Evolutionary conservation across 2,113 vertebrate genomes (phyloP).

Genomic region (Nestor notabilis): DNA sequence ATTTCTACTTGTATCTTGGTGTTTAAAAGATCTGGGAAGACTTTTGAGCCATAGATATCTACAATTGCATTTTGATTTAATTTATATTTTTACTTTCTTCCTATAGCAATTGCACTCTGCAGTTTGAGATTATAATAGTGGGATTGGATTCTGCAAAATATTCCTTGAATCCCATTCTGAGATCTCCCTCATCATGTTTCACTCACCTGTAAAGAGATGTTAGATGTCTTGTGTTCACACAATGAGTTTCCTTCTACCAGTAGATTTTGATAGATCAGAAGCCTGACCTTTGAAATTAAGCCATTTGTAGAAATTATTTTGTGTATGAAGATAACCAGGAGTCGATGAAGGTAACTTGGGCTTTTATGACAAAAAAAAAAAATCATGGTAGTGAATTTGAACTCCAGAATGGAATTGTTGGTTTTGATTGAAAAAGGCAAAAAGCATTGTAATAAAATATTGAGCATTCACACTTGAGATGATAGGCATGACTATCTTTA

Average conservation of each 20-base stretch:
- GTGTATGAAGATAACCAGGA: not conserved
- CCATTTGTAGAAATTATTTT: not conserved
- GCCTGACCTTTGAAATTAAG: not conserved
- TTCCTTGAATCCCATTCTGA: not conserved
- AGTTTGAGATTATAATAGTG: not conserved
- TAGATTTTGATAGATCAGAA: not conserved
- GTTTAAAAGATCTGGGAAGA: not conserved
- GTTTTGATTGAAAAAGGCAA: not conserved
- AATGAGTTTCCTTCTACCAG: not conserved
- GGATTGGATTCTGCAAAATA: not conserved
- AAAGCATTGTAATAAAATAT: not conserved
- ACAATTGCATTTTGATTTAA: not conserved
- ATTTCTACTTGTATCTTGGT: not conserved
- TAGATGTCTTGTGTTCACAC: not conserved
- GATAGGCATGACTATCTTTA: not conserved
- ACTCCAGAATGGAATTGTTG: not conserved
- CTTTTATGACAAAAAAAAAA: not conserved
- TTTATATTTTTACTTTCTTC: slow-evolving; percentile 8
- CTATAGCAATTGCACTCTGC: not conserved
- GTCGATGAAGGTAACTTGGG: not conserved
- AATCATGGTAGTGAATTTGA: not conserved
- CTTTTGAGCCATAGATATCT: not conserved
- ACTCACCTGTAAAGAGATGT: not conserved
- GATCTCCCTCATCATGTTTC: not conserved
- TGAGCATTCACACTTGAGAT: not conserved